Evolutionary conservation across 2,797 vertebrate species (phyloP).

Genomic region (Hypotaenidia philippensis): DNA sequence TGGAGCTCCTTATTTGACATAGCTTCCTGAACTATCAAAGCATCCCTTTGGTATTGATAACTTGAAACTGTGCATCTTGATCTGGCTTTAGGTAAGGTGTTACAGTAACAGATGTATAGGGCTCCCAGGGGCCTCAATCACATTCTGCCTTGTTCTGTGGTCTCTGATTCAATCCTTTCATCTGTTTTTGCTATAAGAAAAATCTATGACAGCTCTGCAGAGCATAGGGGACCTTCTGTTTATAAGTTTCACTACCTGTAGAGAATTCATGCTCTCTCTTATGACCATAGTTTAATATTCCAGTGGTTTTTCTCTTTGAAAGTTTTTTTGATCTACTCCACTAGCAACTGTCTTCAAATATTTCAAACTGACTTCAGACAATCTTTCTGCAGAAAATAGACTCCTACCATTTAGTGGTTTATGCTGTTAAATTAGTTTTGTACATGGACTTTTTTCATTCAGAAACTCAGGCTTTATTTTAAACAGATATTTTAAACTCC

Average conservation of each 20-base stretch:
- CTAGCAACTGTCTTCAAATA: neutral
- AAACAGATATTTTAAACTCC: neutral
- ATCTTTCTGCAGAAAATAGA: conserved; percentile 10
- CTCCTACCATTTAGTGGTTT: neutral
- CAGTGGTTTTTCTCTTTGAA: neutral
- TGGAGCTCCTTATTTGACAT: neutral
- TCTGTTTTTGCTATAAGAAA: neutral
- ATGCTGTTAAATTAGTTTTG: neutral
- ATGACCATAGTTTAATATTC: neutral
- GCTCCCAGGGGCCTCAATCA: neutral
- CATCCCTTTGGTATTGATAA: neutral
- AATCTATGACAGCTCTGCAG: neutral
- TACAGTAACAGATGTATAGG: neutral
- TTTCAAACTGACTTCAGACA: neutral
- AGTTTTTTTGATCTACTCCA: neutral
- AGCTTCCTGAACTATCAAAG: neutral
- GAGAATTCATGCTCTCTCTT: neutral
- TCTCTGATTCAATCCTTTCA: neutral
- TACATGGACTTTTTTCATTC: neutral
- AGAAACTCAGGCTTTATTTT: neutral
- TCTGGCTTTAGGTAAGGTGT: neutral
- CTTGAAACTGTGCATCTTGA: neutral
- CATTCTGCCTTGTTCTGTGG: neutral
- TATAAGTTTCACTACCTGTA: neutral
- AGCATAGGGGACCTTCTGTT: rapidly evolving